These are phyloP conservation scores for Sebastiscus tertius DNA, from an alignment of 2,797 vertebrate genomes.

Conservation along the genomic window DNA sequence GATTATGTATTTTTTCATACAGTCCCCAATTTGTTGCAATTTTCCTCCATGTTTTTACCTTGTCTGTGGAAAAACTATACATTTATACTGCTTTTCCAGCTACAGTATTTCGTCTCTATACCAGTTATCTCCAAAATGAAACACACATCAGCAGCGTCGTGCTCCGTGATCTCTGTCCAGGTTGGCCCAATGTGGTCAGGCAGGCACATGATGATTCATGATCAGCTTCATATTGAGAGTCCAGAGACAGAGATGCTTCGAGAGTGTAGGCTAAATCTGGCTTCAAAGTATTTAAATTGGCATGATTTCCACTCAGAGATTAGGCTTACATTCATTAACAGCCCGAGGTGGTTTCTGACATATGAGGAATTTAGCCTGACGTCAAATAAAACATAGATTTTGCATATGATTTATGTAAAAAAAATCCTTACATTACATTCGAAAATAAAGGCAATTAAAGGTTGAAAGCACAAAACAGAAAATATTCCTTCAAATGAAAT, in stretches of 20 bases:
- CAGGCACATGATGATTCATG: conserved; percentile 15
- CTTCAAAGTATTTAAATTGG: conserved; percentile 43
- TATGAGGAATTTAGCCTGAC: conserved; percentile 35
- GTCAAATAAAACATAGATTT: conserved; percentile 12
- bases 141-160: background rate
- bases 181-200: background rate
- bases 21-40: background rate
- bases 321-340: conserved; percentile 14
- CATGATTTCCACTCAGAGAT: conserved; percentile 25
- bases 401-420: background rate
- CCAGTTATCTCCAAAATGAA: background rate
- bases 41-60: background rate
- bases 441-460: background rate
- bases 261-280: conserved; percentile 9
- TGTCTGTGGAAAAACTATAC: background rate
- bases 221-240: conserved; percentile 4
- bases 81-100: background rate
- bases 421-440: conserved; percentile 5
- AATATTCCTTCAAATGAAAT: background rate
- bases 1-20: background rate
- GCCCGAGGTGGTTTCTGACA: conserved; percentile 27
- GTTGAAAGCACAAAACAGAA: background rate
- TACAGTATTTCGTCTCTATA: background rate
- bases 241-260: conserved; percentile 1
- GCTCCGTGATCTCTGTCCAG: background rate